Base-by-base conservation (phyloP, 2,797 vertebrate genomes). In the Sebastolobus altivelis region DNA sequence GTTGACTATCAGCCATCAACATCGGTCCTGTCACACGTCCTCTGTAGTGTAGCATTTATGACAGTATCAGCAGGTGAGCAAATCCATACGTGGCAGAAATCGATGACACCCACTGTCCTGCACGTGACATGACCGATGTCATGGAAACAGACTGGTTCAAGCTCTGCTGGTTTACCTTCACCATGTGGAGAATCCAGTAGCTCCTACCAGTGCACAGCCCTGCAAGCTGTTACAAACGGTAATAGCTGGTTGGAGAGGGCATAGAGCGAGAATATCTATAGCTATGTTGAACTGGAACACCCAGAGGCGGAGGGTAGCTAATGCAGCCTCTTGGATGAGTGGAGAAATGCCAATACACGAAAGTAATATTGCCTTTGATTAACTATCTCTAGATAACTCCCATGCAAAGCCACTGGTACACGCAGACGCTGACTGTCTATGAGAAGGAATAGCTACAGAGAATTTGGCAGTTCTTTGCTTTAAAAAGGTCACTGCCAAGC, bases 401-500 rank as follows among this genome's bases (percentile, higher is more conserved):
- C 40, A 37, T 18, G 54, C 54, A 76, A 59, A 66, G 9, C 62
- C 22, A 16, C 40, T 38, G 35, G 33, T 4, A 3, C 13, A 62
- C 12, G 4, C 5, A 25, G 29, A 16, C 43, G n/a, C 61, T 29
- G 33, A 11, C 18, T 16, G 49, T 65, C 25, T 20, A 5, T 43
- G 72, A 75, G 37, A 46, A 43, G 37, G 35, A 22, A 9, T 18
- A 46, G 37, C 38, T 59, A 27, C 27, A 33, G 18, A 27, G 7
- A 6, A 49, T 12, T 58, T 22, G 7, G 22, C 7, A 14, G 1
- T n/a, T 31, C 18, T 13, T 38, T 10, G 22, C 22, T 55, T 65
- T 16, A 74, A 55, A 74, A 67, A 67, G 63, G 65, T 37, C 40
- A 49, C 31, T 20, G 65, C 37, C 31, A n/a, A 60, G 74, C 38